Base-by-base conservation (phyloP, 2,113 vertebrate species). In the Ivindomyrus marchei region DNA sequence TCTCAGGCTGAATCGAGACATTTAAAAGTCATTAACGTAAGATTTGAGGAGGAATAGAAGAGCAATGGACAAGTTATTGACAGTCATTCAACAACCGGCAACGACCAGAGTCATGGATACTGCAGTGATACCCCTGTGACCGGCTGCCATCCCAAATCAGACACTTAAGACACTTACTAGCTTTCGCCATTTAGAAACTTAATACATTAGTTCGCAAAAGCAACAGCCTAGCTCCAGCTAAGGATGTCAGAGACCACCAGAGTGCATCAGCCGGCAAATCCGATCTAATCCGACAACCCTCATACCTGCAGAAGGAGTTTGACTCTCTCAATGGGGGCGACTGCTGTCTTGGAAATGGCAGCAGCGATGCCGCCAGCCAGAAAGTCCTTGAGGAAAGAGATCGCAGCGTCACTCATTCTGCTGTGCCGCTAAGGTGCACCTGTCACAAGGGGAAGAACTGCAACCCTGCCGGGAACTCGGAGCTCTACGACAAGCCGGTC, bases 321-420 rank as follows among this genome's bases (percentile, higher is more conserved):
- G 89, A 98, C 97, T 91, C 97, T 95, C 94, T 98, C 97, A 47
- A 98, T 97, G 8, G 97, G 97, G 1, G 97, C 97, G 53, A 98
- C 96, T 0, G 97, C 95, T 2, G 97, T 98, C 93, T 98, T 97
- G 84, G 97, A 98, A 91, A 98, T 95, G 0, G 97, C 97, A 0
- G 97, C 97, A 0, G 97, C 97, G 89, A 97, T 94, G 0, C 97
- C 97, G 7, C 98, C 97, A 0, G 96, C 96, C 93, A 98, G 91
- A 91, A 98, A 97, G 90, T 98, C 97, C 95, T 97, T 97, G 17
- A 93, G 95, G 88, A 98, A 98, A 0, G 97, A 97, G 10, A 93
- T 0, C 0, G 92, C 62, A 2, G 87, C 53, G 50, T 96, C 95
- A 90, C 0, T 94, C 95, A 96, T 96, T 70, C 45, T 95, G 62